Base-by-base conservation (phyloP, 2,113 vertebrate genomes). In the Mugil cephalus region DNA sequence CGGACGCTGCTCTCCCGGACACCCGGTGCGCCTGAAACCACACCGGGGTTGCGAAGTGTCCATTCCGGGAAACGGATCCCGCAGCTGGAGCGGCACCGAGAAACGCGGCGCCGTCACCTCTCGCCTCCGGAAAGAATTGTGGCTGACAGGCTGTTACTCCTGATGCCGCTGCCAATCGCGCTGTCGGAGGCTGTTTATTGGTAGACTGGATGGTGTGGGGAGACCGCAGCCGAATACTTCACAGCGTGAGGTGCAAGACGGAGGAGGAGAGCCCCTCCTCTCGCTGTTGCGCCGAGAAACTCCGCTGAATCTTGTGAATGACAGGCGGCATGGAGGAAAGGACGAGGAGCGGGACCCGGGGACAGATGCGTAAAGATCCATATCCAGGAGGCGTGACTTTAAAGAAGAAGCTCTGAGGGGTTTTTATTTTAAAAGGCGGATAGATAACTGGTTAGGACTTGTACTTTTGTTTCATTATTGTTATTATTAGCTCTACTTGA, bases 221-320 rank as follows among this genome's bases (percentile, higher is more conserved):
- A 75, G 51, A 40, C 65, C 47, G 63, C 60, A 7, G 45, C 53
- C 59, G 74, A 50, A 79, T 72, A 68, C 61, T 51, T 73, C 82
- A 43, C 78, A 65, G 54, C 24, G 35, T 59, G 79, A 86, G 70
- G 74, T 63, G 77, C 64, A 34, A 77, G 71, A 82, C 62, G 51
- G 82, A 47, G 58, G 60, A 80, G 73, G 50, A 76, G 59, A 73
- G 77, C 82, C 52, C 85, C 87, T 77, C 87, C 87, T 83, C 71
- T 48, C 42, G 39, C 9, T 7, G 1, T 1, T 30, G 77, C 58
- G 36, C 46, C 64, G 0, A 74, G 46, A 59, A 75, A 74, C 73
- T 74, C 74, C 58, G 18, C 42, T 35, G 8, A 67, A 21, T 67
- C 60, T 80, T 63, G 43, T 86, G 81, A 91, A 83, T 86, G 83